These are phyloP conservation scores for Whitmania pigra DNA, from an alignment of 1,140 invertebrate species.

Conservation along the genomic window DNA sequence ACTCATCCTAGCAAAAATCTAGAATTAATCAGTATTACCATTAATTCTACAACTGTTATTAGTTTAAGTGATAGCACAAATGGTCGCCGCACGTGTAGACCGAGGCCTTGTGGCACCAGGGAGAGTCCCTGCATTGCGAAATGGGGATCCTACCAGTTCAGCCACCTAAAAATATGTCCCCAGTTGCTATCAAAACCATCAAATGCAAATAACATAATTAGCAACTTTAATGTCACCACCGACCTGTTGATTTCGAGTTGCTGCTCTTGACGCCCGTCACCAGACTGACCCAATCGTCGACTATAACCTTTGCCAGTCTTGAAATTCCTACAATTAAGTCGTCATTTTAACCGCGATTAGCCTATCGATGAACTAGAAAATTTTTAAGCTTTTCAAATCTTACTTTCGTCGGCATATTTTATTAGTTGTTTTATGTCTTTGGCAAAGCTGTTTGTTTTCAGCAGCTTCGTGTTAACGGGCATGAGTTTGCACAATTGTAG, in stretches of 20 bases:
- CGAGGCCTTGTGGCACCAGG: background rate
- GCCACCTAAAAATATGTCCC: background rate
- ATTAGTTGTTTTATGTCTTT: constrained; percentile 12
- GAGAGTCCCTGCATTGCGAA: background rate
- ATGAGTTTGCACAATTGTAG: constrained; percentile 5
- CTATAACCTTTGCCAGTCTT: background rate
- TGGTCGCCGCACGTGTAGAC: too few species aligned
- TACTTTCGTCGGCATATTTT: constrained; percentile 1
- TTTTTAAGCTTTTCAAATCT: background rate
- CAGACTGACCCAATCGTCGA: background rate
- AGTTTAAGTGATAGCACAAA: too few species aligned
- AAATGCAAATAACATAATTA: background rate
- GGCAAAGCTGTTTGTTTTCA: background rate
- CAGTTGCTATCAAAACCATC: background rate
- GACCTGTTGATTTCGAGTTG: background rate
- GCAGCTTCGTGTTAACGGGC: constrained; percentile 1
- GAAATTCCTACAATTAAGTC: background rate
- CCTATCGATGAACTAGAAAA: too few species aligned
- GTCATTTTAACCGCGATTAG: background rate
- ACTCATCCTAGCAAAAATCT: too few species aligned
- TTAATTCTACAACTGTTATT: too few species aligned
- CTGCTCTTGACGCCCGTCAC: background rate
- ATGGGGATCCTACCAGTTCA: background rate
- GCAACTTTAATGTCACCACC: background rate
- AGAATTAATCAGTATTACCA: too few species aligned